Evolutionary conservation across 2,888 invertebrate genomes (phyloP).

Genomic region (Trachelus stipa): DNA sequence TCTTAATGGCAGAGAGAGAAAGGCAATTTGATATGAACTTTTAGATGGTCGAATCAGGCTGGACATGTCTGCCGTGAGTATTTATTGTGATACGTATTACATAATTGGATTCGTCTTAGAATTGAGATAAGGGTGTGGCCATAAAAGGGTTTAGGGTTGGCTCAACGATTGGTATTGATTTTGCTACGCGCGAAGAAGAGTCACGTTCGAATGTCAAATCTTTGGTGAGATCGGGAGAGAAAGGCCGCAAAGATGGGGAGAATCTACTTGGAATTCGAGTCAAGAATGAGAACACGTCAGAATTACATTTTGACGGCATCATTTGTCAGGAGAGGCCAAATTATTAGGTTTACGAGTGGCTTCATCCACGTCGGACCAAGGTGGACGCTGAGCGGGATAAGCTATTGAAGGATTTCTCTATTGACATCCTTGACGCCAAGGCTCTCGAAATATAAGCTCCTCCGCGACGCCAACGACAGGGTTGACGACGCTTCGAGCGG

Average conservation of each 20-base stretch:
- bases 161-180: conserved; percentile 36
- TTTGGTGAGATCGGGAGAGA: conserved; percentile 27
- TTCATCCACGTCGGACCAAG: conserved; percentile 40
- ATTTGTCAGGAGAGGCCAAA: conserved; percentile 61
- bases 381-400: conserved; percentile 36
- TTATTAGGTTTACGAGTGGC: conserved; percentile 64
- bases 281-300: conserved; percentile 45
- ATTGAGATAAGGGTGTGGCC: neutral
- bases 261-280: conserved; percentile 51
- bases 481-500: neutral
- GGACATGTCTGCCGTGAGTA: neutral
- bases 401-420: conserved; percentile 47
- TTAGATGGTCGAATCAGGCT: neutral
- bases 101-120: neutral
- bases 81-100: neutral
- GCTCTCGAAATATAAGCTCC: conserved; percentile 37
- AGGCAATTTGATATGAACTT: neutral
- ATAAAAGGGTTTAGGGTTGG: neutral
- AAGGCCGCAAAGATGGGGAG: conserved; percentile 25
- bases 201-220: conserved; percentile 56
- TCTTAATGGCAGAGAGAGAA: neutral
- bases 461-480: neutral
- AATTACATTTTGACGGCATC: conserved; percentile 64
- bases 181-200: conserved; percentile 32
- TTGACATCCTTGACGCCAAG: conserved; percentile 38